Conservation (phyloP, 2,888 invertebrate genomes). For the Trissolcus japonicus region DNA sequence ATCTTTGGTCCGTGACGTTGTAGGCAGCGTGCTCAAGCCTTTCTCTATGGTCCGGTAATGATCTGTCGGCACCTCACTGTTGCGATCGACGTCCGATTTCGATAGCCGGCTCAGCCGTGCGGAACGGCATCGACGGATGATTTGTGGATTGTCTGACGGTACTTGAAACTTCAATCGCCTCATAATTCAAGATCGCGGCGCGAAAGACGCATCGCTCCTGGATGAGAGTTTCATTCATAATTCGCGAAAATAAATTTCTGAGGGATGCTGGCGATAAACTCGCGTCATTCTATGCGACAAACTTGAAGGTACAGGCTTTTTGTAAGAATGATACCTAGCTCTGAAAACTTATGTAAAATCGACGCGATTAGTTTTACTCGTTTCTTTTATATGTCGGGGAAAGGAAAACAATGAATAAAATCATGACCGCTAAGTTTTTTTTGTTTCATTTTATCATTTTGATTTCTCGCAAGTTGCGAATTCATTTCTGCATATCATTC, state of each 20-base stretch:
- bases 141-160: conserved; percentile 38
- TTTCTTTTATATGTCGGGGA: too few species aligned
- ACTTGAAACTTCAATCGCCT: conserved; percentile 43
- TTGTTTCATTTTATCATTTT: too few species aligned
- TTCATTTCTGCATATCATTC: conserved; percentile 28
- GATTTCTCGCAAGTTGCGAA: conserved; percentile 16
- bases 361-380: too few species aligned
- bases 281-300: too few species aligned
- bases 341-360: too few species aligned
- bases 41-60: conserved; percentile 48
- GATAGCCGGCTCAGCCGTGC: conserved; percentile 36
- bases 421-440: too few species aligned
- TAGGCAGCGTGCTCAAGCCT: conserved; percentile 26
- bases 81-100: conserved; percentile 49
- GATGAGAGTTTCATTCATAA: conserved; percentile 45
- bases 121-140: conserved; percentile 46
- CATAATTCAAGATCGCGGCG: conserved; percentile 35
- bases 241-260: conserved; percentile 18
- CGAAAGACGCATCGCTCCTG: conserved; percentile 16
- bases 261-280: too few species aligned
- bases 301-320: too few species aligned
- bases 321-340: too few species aligned
- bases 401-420: too few species aligned
- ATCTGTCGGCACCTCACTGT: conserved; percentile 50
- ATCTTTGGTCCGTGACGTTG: conserved; percentile 33